These are phyloP conservation scores for Pogonomyrmex californicus DNA, from an alignment of 1,140 invertebrate genomes.

Conservation along the genomic window DNA sequence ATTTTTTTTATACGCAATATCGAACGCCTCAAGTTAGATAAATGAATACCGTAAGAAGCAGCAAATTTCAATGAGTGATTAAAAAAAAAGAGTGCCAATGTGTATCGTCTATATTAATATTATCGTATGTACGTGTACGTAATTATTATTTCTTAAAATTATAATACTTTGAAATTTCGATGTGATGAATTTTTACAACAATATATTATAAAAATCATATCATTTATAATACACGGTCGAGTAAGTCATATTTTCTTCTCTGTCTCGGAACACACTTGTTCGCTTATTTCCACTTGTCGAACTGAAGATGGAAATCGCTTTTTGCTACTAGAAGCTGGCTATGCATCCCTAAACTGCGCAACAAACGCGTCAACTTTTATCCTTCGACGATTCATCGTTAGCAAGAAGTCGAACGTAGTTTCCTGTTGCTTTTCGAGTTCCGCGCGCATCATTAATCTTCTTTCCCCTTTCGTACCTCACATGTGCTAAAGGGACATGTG, in stretches of 20 bases:
- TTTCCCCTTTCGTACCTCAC: constrained; percentile 49
- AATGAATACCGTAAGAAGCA: background rate
- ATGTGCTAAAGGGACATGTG: constrained; percentile 59
- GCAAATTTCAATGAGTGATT: background rate
- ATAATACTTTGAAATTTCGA: background rate
- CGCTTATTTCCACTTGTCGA: constrained; percentile 12
- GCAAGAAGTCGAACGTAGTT: constrained; percentile 61
- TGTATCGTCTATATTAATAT: background rate
- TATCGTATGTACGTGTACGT: background rate
- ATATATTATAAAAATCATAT: background rate
- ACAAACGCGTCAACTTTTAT: constrained; percentile 53
- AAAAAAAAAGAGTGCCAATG: background rate
- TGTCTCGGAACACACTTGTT: background rate
- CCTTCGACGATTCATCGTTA: constrained; percentile 41
- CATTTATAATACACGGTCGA: background rate
- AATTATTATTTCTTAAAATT: background rate
- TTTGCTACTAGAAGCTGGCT: background rate
- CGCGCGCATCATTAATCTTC: constrained; percentile 59
- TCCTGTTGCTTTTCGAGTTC: constrained; percentile 45
- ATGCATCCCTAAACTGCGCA: constrained; percentile 15
- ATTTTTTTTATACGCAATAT: constrained; percentile 18
- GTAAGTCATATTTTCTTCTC: background rate
- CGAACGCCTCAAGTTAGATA: constrained; percentile 11
- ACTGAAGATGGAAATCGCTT: background rate
- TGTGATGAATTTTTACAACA: background rate